Percentiles rank a stretch among this genome's conserved stretches.
Evolutionary conservation across 2,797 vertebrate genomes (phyloP).

Genomic region (Oreonectes daqikongensis): DNA sequence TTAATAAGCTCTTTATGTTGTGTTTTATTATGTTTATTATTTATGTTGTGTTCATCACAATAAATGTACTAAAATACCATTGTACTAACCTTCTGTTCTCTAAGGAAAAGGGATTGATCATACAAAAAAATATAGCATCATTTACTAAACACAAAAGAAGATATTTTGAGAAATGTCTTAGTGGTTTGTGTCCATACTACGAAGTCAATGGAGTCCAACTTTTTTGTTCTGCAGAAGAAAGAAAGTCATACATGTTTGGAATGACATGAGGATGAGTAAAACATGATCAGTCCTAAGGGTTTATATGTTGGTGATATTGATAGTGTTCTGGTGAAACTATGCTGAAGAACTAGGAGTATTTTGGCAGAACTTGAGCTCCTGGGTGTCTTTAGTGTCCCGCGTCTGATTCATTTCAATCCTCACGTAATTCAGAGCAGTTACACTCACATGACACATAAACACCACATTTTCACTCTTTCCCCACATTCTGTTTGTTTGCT

Average conservation of each 20-base stretch:
- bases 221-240: not conserved
- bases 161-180: no score
- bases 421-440: constrained; percentile 63
- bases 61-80: no score
- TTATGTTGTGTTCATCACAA: not conserved
- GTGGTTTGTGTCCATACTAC: no score
- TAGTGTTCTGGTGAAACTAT: constrained; percentile 20
- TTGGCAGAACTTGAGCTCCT: constrained; percentile 68
- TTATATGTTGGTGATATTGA: constrained; percentile 2
- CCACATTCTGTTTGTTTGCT: not conserved
- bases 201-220: no score
- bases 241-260: not conserved
- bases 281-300: not conserved
- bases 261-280: no score
- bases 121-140: not conserved
- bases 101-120: no score
- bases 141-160: no score
- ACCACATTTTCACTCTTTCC: constrained; percentile 32
- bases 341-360: constrained; percentile 61
- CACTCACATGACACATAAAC: constrained; percentile 53
- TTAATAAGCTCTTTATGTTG: not conserved
- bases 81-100: no score
- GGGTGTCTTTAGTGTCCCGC: constrained; percentile 64
- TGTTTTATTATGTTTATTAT: no score
- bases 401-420: constrained; percentile 48